phyloP scores from a whole-genome alignment of 2,888 invertebrate species.

The Hyposoter didymator region DNA sequence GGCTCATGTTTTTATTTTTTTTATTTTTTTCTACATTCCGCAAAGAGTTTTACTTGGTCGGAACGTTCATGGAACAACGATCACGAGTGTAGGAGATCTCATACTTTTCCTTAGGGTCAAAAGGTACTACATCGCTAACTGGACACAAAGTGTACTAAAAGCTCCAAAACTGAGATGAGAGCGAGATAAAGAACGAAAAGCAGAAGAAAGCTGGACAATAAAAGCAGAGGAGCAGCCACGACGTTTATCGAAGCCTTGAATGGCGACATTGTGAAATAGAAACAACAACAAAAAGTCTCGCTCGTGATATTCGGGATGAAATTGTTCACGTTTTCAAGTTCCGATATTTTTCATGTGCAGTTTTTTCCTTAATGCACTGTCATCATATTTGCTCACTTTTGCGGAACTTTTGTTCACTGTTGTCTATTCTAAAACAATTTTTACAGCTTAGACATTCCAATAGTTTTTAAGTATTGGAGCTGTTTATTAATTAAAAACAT shows the following conservation, averaged over 20 bases:
- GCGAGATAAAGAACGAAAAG: constrained; percentile 11
- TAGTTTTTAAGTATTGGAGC: neutral
- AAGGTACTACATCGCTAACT: constrained; percentile 47
- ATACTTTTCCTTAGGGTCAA: constrained; percentile 54
- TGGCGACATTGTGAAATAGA: constrained; percentile 53
- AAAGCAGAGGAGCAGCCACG: constrained; percentile 42
- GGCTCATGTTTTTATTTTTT: constrained; percentile 4
- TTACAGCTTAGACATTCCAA: neutral
- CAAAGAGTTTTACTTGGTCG: constrained; percentile 51
- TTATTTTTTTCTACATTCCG: constrained; percentile 36
- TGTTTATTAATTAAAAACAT: neutral
- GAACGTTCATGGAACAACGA: constrained; percentile 57
- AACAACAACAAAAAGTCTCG: constrained; percentile 12
- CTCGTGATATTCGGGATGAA: constrained; percentile 15
- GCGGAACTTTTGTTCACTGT: constrained; percentile 3
- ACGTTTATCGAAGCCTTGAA: constrained; percentile 59
- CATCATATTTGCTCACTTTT: constrained; percentile 12
- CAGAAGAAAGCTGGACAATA: constrained; percentile 8
- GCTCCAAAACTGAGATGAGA: constrained; percentile 41
- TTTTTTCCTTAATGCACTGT: constrained; percentile 31
- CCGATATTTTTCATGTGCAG: constrained; percentile 30
- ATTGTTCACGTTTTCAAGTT: constrained; percentile 38
- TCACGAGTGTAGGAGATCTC: constrained; percentile 54
- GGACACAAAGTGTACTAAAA: constrained; percentile 40
- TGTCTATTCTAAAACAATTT: neutral